These are phyloP conservation scores for Melanotus villosus DNA, from an alignment of 2,888 invertebrate genomes.

Conservation along the genomic window DNA sequence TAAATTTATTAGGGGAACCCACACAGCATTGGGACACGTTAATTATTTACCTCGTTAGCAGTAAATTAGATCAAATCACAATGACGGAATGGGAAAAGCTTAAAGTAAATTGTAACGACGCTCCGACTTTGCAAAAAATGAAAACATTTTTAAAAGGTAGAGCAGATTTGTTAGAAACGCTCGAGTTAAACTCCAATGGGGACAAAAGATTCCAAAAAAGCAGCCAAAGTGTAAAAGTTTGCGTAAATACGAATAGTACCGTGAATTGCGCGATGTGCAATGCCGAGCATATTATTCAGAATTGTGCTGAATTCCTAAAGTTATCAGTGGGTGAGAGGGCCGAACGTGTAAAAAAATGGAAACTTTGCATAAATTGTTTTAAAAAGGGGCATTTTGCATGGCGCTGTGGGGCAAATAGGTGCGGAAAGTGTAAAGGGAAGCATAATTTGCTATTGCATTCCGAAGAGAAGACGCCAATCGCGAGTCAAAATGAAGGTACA, in stretches of 20 bases:
- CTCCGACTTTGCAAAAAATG: neutral
- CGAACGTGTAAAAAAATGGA: slow-evolving; percentile 6
- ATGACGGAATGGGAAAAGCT: neutral
- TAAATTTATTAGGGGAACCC: neutral
- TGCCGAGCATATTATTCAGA: slow-evolving; percentile 7
- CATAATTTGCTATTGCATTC: slow-evolving; percentile 43
- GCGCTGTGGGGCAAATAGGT: slow-evolving; percentile 26
- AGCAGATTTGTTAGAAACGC: neutral
- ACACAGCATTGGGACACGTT: too few relatives aligned
- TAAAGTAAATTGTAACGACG: neutral
- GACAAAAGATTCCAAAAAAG: neutral
- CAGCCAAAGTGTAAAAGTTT: neutral
- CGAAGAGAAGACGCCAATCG: neutral
- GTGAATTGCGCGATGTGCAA: neutral
- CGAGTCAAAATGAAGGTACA: neutral
- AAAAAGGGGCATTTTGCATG: slow-evolving; percentile 28
- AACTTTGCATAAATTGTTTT: slow-evolving; percentile 46
- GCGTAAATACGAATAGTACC: neutral
- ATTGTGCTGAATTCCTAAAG: slow-evolving; percentile 21
- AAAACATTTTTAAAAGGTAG: slow-evolving; percentile 1
- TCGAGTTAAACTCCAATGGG: neutral
- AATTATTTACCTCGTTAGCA: neutral
- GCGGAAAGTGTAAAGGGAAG: slow-evolving; percentile 41
- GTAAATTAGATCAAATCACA: neutral
- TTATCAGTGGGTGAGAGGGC: slow-evolving; percentile 13